phyloP scores from a whole-genome alignment of 1,140 invertebrate genomes.

The Heterodera schachtii region DNA sequence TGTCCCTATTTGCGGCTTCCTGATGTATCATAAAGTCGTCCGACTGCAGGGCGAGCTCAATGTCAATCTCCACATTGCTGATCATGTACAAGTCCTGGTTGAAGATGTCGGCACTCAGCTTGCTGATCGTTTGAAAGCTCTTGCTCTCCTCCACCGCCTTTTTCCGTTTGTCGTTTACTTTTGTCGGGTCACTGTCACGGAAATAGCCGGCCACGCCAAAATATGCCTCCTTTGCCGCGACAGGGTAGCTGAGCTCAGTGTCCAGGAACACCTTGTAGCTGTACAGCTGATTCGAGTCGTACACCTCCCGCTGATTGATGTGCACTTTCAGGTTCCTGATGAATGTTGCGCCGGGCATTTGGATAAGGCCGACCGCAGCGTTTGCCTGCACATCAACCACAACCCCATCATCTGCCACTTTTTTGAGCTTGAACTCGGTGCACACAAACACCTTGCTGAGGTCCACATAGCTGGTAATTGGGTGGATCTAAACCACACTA shows the following conservation, averaged over 20 bases:
- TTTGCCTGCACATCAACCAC: not conserved
- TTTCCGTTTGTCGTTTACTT: not conserved
- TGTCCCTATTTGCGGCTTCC: not conserved
- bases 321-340: not conserved
- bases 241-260: slow-evolving; percentile 1
- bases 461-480: slow-evolving; percentile 3
- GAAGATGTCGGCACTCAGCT: slow-evolving; percentile 9
- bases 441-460: not conserved
- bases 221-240: not conserved
- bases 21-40: not conserved
- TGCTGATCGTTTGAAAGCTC: not conserved
- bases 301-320: slow-evolving; percentile 18
- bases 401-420: not conserved
- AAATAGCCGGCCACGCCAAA: not conserved
- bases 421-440: not conserved
- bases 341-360: not conserved
- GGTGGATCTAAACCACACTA: slow-evolving; percentile 13
- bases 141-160: not conserved
- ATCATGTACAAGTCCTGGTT: slow-evolving; percentile 18
- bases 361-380: not conserved
- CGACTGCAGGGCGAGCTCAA: not conserved
- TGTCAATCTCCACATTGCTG: slow-evolving; percentile 10
- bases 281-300: slow-evolving; percentile 8
- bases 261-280: slow-evolving; percentile 7
- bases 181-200: not conserved